Conservation (phyloP, 2,113 vertebrate genomes). For the Vombatus ursinus region DNA sequence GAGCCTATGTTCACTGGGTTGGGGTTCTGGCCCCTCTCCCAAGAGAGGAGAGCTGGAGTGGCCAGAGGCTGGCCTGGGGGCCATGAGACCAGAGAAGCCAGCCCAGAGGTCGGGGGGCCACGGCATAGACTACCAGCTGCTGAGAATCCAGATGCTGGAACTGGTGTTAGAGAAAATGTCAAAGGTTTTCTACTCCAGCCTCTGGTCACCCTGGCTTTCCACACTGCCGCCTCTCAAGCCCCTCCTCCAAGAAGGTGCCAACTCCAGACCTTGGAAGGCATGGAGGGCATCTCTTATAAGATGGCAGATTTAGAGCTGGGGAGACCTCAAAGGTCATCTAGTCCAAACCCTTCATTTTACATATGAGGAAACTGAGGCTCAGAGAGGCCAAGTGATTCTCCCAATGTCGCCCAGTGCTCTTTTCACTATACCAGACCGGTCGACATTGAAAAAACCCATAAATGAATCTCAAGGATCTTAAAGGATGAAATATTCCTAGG, state of each 20-base stretch:
- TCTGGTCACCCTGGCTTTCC: background rate
- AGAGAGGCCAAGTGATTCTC: background rate
- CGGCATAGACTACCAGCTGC: background rate
- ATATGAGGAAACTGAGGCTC: background rate
- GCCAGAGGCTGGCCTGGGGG: background rate
- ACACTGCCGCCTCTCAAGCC: background rate
- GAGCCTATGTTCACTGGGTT: constrained; percentile 5
- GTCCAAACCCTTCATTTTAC: background rate
- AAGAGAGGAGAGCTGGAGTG: background rate
- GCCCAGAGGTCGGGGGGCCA: background rate
- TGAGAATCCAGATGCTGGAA: background rate
- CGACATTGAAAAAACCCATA: background rate
- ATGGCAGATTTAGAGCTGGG: background rate
- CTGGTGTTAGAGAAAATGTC: background rate
- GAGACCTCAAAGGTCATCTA: background rate
- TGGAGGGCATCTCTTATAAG: background rate
- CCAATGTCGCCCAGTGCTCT: background rate
- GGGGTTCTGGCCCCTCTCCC: background rate
- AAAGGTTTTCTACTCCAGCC: background rate
- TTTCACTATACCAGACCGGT: background rate
- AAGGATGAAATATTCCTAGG: background rate
- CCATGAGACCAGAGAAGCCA: background rate
- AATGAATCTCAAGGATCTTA: background rate
- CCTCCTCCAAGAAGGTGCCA: background rate
- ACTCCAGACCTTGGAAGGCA: background rate